Base-by-base conservation (phyloP, 2,888 invertebrate species). In the Netelia melanura region DNA sequence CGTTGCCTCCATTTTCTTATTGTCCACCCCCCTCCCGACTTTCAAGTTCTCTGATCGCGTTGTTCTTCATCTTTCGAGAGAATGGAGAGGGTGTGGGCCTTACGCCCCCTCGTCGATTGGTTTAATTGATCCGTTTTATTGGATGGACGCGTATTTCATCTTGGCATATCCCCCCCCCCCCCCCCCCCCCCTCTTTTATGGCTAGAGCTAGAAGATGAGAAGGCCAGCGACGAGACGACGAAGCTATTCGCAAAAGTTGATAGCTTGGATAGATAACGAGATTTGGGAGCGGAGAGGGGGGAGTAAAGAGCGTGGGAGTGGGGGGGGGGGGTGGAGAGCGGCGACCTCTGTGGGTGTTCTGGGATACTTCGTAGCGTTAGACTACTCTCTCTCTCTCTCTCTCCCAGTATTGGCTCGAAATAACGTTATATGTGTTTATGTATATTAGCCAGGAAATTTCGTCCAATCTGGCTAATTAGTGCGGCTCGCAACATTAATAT, bases 381-480 rank as follows among this genome's bases (percentile, higher is more conserved):
- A 61, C 25, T 5, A 48, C 64, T 30, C 30, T 30, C 30, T 30
- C 30, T 30, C 30, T 30, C 5, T 2, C 30, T 30, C 30, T 30
- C 5, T 30, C 5, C 5, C 5, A 30, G 30, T 30, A 30, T 30
- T 30, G 30, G 30, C 30, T 5, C 30, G 5, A 30, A 30, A 30
- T 30, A 30, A 30, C 30, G 30, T 30, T 30, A 30, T 30, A 30
- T 30, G 30, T 30, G 30, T 78, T 83, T 83, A 68, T 78, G 83
- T 77, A 76, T 71, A 79, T 75, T 65, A 76, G 82, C 79, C 67
- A 76, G 43, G 65, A 85, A 82, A 80, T 82, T 85, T 82, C 72
- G 67, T 72, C 71, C 75, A 85, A 85, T 85, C 79, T 80, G 71
- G 52, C 72, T 82, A 85, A 85, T 85, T 82, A 85, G 67, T 58